phyloP scores from a whole-genome alignment of 1,140 invertebrate species.

The Polyergus mexicanus region DNA sequence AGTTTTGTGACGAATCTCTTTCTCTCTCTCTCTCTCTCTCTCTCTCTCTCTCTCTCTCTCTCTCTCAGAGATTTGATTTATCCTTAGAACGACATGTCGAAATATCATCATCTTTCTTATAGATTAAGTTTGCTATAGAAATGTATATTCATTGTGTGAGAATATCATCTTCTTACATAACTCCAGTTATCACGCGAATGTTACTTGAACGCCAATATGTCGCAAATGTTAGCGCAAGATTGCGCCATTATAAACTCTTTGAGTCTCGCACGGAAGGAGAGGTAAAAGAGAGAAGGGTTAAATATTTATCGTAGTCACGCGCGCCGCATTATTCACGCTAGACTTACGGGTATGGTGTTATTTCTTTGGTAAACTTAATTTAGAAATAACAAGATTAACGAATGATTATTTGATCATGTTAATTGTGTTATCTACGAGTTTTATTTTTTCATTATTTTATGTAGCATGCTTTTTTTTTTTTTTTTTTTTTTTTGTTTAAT shows the following conservation, averaged over 20 bases:
- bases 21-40: not conserved
- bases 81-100: not conserved
- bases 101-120: not conserved
- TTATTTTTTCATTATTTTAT: not conserved
- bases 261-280: slow-evolving; percentile 5
- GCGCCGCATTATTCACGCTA: slow-evolving; percentile 68
- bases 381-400: slow-evolving; percentile 61
- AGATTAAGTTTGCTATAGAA: not conserved
- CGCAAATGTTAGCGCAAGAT: slow-evolving; percentile 47
- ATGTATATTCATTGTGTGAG: slow-evolving; percentile 12
- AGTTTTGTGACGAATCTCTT: not conserved
- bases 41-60: not conserved
- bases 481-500: slow-evolving; percentile 25
- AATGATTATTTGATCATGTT: slow-evolving; percentile 58
- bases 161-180: slow-evolving; percentile 1
- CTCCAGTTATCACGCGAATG: slow-evolving; percentile 18
- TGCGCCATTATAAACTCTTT: slow-evolving; percentile 47
- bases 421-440: slow-evolving; percentile 2
- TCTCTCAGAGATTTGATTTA: not conserved
- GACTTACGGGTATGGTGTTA: slow-evolving; percentile 62
- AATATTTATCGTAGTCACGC: slow-evolving; percentile 73
- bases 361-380: slow-evolving; percentile 70
- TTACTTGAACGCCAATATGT: slow-evolving; percentile 38
- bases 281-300: slow-evolving; percentile 51
- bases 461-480: not conserved